Base-by-base conservation (phyloP, 2,888 invertebrate genomes). In the Scaptomyza caliginosa region DNA sequence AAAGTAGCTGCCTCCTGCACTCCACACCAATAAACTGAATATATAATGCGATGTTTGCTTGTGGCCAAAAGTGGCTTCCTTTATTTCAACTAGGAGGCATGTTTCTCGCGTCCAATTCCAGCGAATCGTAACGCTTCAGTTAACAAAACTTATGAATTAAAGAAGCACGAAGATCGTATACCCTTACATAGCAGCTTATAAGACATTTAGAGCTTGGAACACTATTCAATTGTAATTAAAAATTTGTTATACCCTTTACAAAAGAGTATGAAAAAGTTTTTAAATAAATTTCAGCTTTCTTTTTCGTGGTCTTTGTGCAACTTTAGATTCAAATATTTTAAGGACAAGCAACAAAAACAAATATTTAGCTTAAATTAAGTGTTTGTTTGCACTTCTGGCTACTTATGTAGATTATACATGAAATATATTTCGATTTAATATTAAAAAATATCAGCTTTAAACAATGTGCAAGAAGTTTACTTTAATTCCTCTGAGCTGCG, bases 81-180 rank as follows among this genome's bases (percentile, higher is more conserved):
- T 60, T 23, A 13, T 4, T 38, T 67, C 17, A 39, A 60, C 60
- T 48, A 6, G 23, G 48, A 49, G 11, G 28, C 59, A 51, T 46
- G 46, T 46, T 50, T 48, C 43, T 43, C 49, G 52, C 65, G 40
- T 48, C 16, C 54, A 57, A 45, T 55, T 49, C 64, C 39, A 59
- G 46, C 58, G 46, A 60, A 66, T 39, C 69, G 67, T 68, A 67
- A 78, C 68, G 81, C 78, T 69, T 72, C 64, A 77, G 77, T 71
- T 62, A 71, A 67, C 79, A 69, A 74, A 73, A 63, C 68, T 69
- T 56, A 67, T 49, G 43, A 48, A 19, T n/a, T 2, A 4, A 0
- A 23, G n/a, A 19, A 5, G 11, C 13, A 30, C 4, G 10, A 50
- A 28, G 4, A 17, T 2, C 13, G 4, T 19, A 30, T 51, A 51